A percentile compares a stretch with the other conserved stretches of the same genome.
Evolutionary conservation across 2,113 vertebrate genomes (phyloP).

Genomic region (Psephotus haematonotus): DNA sequence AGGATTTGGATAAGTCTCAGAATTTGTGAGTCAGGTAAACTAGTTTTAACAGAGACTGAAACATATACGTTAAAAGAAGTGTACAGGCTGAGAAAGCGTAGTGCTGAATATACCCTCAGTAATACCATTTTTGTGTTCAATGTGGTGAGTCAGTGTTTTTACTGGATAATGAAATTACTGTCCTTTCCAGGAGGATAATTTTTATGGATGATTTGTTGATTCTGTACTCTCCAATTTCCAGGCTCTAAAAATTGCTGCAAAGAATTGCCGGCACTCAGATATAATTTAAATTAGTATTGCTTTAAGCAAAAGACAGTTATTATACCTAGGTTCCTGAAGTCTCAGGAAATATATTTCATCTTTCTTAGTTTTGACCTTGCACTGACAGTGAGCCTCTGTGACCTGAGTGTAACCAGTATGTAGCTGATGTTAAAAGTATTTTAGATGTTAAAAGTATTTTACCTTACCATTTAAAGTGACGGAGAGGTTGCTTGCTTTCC

Average conservation of each 20-base stretch:
- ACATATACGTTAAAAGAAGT: neutral
- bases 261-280: neutral
- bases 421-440: too few relatives aligned
- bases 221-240: constrained; percentile 33
- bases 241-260: constrained; percentile 34
- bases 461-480: neutral
- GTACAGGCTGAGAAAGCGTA: neutral
- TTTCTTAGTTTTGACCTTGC: constrained; percentile 4
- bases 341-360: constrained; percentile 9
- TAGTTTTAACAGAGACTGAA: neutral
- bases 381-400: neutral
- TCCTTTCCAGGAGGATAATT: constrained; percentile 4
- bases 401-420: neutral
- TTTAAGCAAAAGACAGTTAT: neutral
- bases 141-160: constrained; percentile 17
- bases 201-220: constrained; percentile 25
- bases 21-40: neutral
- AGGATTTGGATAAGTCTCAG: neutral
- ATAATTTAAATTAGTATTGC: constrained; percentile 16
- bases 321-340: constrained; percentile 3
- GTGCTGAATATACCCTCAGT: constrained; percentile 3
- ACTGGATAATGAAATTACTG: constrained; percentile 47
- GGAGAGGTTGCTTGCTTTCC: neutral
- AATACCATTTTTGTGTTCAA: constrained; percentile 2
- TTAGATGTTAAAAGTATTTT: too few relatives aligned